These are phyloP conservation scores for Anagyrus pseudococci DNA, from an alignment of 2,888 invertebrate species.

Conservation along the genomic window DNA sequence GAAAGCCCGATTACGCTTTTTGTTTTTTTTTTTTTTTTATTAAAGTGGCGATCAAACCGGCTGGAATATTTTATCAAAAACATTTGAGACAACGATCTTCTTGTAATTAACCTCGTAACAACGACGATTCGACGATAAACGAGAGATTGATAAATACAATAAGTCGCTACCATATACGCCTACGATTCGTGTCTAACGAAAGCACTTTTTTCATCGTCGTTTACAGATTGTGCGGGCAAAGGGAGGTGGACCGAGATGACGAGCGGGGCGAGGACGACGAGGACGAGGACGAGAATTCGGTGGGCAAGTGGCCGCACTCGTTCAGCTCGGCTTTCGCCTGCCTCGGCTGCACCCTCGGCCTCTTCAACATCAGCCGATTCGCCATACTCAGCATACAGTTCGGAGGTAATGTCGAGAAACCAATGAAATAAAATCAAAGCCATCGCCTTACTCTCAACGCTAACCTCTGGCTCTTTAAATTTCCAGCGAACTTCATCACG, in stretches of 20 bases:
- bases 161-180: too few species aligned
- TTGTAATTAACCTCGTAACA: too few species aligned
- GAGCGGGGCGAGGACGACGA: constrained; percentile 52
- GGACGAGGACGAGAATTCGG: constrained; percentile 64
- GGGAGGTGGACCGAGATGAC: constrained; percentile 59
- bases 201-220: not conserved
- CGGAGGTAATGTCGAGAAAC: constrained; percentile 70
- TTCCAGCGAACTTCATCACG: constrained; percentile 80
- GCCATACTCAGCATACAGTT: constrained; percentile 86
- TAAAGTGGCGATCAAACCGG: too few species aligned
- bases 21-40: too few species aligned
- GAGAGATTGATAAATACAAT: too few species aligned
- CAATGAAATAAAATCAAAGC: not conserved
- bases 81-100: too few species aligned
- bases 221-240: constrained; percentile 64
- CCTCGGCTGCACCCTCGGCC: constrained; percentile 84
- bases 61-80: too few species aligned
- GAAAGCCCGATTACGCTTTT: too few species aligned
- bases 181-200: too few species aligned
- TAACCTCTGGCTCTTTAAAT: constrained; percentile 4
- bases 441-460: too few species aligned
- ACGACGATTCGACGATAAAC: too few species aligned
- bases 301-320: constrained; percentile 73
- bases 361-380: constrained; percentile 88
- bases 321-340: constrained; percentile 83